Evolutionary conservation across 1,140 invertebrate genomes (phyloP).

Genomic region (Bursaphelenchus mucronatus): DNA sequence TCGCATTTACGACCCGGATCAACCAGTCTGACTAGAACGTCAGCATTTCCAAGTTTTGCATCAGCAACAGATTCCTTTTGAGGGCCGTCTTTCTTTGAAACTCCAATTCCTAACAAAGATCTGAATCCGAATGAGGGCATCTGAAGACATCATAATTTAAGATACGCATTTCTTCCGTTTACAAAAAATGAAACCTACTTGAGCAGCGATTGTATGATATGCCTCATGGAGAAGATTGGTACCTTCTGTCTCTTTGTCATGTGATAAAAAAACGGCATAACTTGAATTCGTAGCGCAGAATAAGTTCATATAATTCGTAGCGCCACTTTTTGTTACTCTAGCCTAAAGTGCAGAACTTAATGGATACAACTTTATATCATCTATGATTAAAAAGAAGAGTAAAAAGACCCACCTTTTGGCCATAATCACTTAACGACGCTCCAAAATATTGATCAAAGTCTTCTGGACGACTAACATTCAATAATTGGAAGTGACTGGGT

Average conservation of each 20-base stretch:
- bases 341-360: no score
- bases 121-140: conserved; percentile 44
- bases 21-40: conserved; percentile 8
- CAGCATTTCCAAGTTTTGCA: neutral
- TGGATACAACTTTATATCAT: no score
- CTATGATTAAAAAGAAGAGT: no score
- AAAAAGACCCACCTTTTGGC: no score
- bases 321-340: no score
- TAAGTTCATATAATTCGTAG: neutral
- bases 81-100: conserved; percentile 29
- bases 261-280: neutral
- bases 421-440: no score
- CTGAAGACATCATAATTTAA: neutral
- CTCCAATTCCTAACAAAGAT: conserved; percentile 38
- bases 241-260: neutral
- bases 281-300: conserved; percentile 1
- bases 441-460: no score
- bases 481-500: no score
- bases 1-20: conserved; percentile 19
- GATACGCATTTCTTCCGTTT: no score
- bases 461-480: no score
- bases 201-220: neutral
- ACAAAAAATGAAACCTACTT: no score
- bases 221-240: neutral
- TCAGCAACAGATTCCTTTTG: conserved; percentile 31